A percentile compares a stretch with the other conserved stretches of the same genome.
Evolutionary conservation across 2,888 invertebrate species (phyloP).

Genomic region (Pseudoips prasinana): DNA sequence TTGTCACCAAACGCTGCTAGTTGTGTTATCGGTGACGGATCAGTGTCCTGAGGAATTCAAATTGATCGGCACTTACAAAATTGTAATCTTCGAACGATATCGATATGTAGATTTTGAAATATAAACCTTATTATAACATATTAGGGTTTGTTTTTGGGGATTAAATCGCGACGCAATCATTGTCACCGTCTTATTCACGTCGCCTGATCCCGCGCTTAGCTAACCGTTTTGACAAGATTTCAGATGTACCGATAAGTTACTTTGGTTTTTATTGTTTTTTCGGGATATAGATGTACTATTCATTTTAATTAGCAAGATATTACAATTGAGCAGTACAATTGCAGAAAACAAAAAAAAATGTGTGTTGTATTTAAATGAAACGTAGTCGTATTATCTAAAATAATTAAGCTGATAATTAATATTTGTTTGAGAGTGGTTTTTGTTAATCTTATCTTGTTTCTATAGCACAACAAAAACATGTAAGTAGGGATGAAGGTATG

Average conservation of each 20-base stretch:
- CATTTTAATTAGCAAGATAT: too few relatives aligned
- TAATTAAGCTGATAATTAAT: too few relatives aligned
- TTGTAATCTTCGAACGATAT: conserved; percentile 28
- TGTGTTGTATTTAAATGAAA: too few relatives aligned
- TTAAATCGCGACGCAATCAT: conserved; percentile 41
- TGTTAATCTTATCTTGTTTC: too few relatives aligned
- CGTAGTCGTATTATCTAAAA: too few relatives aligned
- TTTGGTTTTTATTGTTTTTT: conserved; percentile 36
- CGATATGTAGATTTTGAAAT: conserved; percentile 16
- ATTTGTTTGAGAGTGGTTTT: too few relatives aligned
- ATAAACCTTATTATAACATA: conserved; percentile 34
- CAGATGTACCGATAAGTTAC: conserved; percentile 59
- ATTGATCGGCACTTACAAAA: conserved; percentile 60
- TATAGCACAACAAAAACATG: too few relatives aligned
- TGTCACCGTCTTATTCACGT: conserved; percentile 73
- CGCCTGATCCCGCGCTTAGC: conserved; percentile 75
- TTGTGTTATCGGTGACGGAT: conserved; percentile 76
- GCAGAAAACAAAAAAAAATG: too few relatives aligned
- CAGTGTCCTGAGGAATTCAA: conserved; percentile 75
- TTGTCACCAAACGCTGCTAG: conserved; percentile 71
- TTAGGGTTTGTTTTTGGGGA: conserved; percentile 11
- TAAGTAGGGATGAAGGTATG: background rate
- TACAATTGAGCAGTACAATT: too few relatives aligned
- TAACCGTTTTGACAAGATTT: conserved; percentile 80
- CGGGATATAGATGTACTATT: conserved; percentile 11